These are phyloP conservation scores for Pogonomyrmex californicus DNA, from an alignment of 1,140 invertebrate species.

Conservation along the genomic window DNA sequence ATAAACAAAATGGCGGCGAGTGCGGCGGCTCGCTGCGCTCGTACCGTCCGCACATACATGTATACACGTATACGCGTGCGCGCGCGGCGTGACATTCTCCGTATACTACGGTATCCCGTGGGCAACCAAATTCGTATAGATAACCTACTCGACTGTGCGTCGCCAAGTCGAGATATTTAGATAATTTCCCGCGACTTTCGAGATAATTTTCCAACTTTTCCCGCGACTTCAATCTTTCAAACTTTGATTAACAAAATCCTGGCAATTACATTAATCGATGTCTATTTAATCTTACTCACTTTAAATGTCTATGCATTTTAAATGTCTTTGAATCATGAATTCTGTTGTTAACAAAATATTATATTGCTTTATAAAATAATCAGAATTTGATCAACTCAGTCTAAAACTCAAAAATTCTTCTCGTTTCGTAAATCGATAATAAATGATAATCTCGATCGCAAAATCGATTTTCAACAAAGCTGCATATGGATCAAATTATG, in stretches of 20 bases:
- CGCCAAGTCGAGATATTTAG: neutral
- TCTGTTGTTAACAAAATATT: too few species aligned
- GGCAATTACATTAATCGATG: neutral
- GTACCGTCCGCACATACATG: neutral
- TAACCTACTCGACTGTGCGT: neutral
- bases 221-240: neutral
- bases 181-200: too few species aligned
- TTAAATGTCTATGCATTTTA: too few species aligned
- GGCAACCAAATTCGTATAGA: slow-evolving; percentile 41
- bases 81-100: neutral
- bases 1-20: slow-evolving; percentile 84
- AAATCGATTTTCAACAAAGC: too few species aligned
- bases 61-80: neutral
- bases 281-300: too few species aligned
- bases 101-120: slow-evolving; percentile 26
- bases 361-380: too few species aligned
- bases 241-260: neutral
- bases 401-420: too few species aligned
- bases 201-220: neutral
- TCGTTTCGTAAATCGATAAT: too few species aligned
- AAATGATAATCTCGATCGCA: too few species aligned
- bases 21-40: slow-evolving; percentile 70
- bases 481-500: neutral
- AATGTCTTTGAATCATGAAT: too few species aligned
- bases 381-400: too few species aligned